Base-by-base conservation (phyloP, 2,113 vertebrate species). In the Cisticola juncidis region DNA sequence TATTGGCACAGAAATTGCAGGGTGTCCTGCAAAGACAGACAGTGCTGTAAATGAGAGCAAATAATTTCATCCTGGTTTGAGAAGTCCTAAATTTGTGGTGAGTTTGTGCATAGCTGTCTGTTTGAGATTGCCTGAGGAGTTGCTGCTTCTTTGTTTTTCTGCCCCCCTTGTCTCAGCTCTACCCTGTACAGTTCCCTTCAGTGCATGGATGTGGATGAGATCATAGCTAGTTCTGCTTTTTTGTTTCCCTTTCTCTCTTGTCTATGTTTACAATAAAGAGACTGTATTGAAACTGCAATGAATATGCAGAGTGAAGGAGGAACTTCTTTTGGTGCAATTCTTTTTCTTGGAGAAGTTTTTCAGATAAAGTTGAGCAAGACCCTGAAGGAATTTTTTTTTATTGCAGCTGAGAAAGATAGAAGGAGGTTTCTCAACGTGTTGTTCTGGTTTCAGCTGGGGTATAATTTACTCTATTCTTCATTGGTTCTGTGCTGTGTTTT, bases 181-280 rank as follows among this genome's bases (percentile, higher is more conserved):
- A 12, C 31, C 70, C 66, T 45, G 36, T 25, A 3, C 21, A 26
- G 42, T 85, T 84, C 78, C 62, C 31, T 64, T 81, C 57, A 44
- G 45, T 35, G 45, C 22, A 6, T 50, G 66, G 68, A 82, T 47
- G 44, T 74, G 60, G 47, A 58, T 72, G 86, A 90, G 62, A 47
- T 60, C 94, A 80, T 26, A 65, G 36, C 45, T 57, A 61, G 83
- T 95, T 95, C 88, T 92, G 84, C 77, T 95, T 94, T 95, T 79
- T 60, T 93, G 66, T 96, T 96, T 93, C 90, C 85, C 33, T 90
- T 95, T 95, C 70, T 83, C 54, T 91, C 61, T 72, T 56, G 40
- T 69, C 45, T 86, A 3, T 71, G 73, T 88, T 93, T 95, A 83
- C 64, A 92, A 42, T 47, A 66, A 93, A 88, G 19, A 0, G 10